Base-by-base conservation (phyloP, 2,797 vertebrate species). In the Sardinella longiceps region DNA sequence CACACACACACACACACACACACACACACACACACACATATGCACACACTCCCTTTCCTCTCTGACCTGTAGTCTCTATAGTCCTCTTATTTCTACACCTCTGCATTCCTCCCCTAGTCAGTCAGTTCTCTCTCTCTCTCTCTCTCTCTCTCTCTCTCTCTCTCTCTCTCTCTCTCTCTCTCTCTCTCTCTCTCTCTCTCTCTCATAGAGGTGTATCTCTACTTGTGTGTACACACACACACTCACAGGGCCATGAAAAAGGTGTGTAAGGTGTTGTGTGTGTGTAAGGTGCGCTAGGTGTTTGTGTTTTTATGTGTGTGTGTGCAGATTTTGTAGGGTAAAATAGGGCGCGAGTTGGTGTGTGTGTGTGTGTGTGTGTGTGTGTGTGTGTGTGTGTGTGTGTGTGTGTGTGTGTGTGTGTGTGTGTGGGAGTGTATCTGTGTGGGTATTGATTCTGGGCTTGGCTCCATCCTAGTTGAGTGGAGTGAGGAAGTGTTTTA, bases 361-460 rank as follows among this genome's bases (percentile, higher is more conserved):
- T n/a, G n/a, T n/a, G n/a, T n/a, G n/a, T n/a, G n/a, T n/a, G n/a
- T n/a, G n/a, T n/a, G n/a, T n/a, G n/a, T n/a, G n/a, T n/a, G n/a
- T n/a, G n/a, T n/a, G n/a, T n/a, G n/a, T n/a, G n/a, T n/a, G n/a
- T n/a, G n/a, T n/a, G n/a, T n/a, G n/a, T n/a, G n/a, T 33, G 1
- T 1, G 63, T 66, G 63, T 14, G 60, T 7, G 1, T 33, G 12
- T 33, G 28, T 33, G 63, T 25, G 63, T 74, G 66, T 74, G 14
- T 74, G 66, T 74, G 30, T 74, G 12, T 70, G 11, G n/a, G 30
- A 15, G 63, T 25, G 28, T 28, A 70, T 11, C 4, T 15, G 63
- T 30, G 1, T 70, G 63, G 63, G 12, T 70, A 70, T 70, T 70
- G 63, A 70, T 70, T 70, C 63, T 70, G 63, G 63, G 63, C 63